Evolutionary conservation across 2,888 invertebrate species (phyloP), one percentile per base, ranked within the genome.

Genomic region (Athalia cordata): DNA sequence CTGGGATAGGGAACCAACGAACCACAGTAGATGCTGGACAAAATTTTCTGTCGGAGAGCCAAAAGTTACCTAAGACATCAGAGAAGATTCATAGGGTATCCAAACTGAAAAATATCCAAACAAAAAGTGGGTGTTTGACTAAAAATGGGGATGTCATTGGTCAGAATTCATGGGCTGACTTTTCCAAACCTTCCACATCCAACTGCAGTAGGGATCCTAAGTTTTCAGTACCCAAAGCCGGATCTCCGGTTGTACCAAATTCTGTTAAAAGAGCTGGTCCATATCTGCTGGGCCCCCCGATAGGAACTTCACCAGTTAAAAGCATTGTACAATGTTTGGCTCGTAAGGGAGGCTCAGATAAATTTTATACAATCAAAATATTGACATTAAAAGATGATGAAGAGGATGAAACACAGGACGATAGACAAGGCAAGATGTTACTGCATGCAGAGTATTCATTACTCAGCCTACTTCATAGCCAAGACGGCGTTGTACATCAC

Each of bases 311-410:
- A 79, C 95, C 95, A 11, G 95, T 95, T 0, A 93, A 94, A 87
- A 95, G 95, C 88, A 95, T 96, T 85, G 93, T 94, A 5, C 95
- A 95, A 85, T 95, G 95, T 90, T 90, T 96, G 80, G 95, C 95
- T 5, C 92, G 94, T 78, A 94, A 93, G 85, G 93, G 94, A 85
- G 93, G 92, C 70, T 94, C 95, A 49, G 93, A 95, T 89, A 92
- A 94, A 77, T 95, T 93, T 87, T 95, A 93, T 87, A 93, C 94
- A 81, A 91, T 95, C 7, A 95, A 96, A 82, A 87, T 87, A 79
- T 87, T 92, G 80, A 92, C 92, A 4, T 83, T 93, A 67, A 91
- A 90, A 82, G 92, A 91, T 87, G 92, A 92, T 11, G 91, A 91
- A 0, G 92, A 93, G 82, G 88, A 92, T 13, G 95, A 95, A 88